phyloP scores from a whole-genome alignment of 2,888 invertebrate species.

The Timema cristinae region DNA sequence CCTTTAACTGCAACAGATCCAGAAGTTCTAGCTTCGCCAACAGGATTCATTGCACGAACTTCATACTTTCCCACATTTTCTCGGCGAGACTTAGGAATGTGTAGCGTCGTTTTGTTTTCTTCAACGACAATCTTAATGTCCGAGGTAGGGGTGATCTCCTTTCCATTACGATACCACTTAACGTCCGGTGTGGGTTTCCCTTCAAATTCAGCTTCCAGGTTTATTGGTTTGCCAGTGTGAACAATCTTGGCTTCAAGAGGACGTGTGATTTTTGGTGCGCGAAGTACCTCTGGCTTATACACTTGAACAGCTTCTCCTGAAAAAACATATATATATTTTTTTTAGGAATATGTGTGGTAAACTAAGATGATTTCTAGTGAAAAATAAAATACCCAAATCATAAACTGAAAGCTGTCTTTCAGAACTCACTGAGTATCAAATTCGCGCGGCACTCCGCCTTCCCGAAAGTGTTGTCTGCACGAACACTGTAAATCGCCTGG shows the following conservation, averaged over 20 bases:
- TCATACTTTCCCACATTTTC: conserved; percentile 86
- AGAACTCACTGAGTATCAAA: conserved; percentile 53
- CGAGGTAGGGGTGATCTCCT: conserved; percentile 62
- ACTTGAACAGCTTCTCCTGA: conserved; percentile 40
- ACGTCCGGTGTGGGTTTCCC: conserved; percentile 68
- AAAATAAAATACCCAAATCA: neutral
- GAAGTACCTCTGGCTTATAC: conserved; percentile 50
- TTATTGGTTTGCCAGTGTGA: conserved; percentile 63
- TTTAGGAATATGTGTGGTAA: neutral
- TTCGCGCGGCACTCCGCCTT: conserved; percentile 70
- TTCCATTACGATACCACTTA: conserved; percentile 82
- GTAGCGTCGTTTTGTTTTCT: conserved; percentile 60
- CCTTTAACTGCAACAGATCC: conserved; percentile 75
- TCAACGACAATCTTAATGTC: conserved; percentile 57
- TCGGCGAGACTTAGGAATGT: conserved; percentile 63
- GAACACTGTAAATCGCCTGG: conserved; percentile 63
- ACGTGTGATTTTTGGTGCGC: conserved; percentile 70
- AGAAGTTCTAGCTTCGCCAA: conserved; percentile 73
- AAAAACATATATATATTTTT: conserved; percentile 6
- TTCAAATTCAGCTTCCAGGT: conserved; percentile 67
- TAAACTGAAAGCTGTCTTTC: neutral
- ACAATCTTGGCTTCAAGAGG: conserved; percentile 73
- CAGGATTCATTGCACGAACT: conserved; percentile 72
- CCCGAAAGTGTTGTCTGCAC: conserved; percentile 69
- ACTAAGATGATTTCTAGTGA: conserved; percentile 29